Evolutionary conservation across 53 echinoderm and acorn worm genomes (phyloP).

Genomic region (Apostichopus leukothele): DNA sequence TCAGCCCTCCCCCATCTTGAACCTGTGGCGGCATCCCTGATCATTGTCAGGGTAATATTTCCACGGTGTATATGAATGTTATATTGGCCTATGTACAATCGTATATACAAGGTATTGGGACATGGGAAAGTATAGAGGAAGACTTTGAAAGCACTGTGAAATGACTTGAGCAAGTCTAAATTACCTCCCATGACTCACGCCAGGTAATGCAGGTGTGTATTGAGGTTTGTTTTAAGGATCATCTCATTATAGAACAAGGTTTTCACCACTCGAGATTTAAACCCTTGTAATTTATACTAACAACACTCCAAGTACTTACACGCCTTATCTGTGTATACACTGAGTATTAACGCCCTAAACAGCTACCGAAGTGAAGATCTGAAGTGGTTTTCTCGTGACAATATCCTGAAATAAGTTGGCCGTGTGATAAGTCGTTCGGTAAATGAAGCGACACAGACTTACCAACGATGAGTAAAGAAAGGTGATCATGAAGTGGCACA

Average conservation of each 20-base stretch:
- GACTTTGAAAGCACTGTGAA: too few species aligned
- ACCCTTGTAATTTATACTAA: slow-evolving; percentile 33
- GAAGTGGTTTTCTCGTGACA: background rate
- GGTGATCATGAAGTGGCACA: background rate
- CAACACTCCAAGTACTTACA: slow-evolving; percentile 24
- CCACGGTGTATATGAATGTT: too few species aligned
- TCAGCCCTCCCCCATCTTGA: too few species aligned
- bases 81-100: too few species aligned
- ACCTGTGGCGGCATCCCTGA: too few species aligned
- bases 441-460: background rate
- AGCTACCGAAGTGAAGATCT: background rate
- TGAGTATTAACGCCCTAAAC: background rate
- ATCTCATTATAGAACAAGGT: background rate
- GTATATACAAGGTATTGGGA: too few species aligned
- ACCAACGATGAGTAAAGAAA: background rate
- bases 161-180: too few species aligned
- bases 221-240: background rate
- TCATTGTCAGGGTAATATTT: too few species aligned
- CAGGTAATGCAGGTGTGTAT: background rate
- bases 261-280: background rate
- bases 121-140: too few species aligned
- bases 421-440: background rate
- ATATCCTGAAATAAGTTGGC: background rate
- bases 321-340: background rate
- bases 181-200: too few species aligned